Base-by-base conservation (phyloP, 2,113 vertebrate genomes). In the Chascanopsetta lugubris region DNA sequence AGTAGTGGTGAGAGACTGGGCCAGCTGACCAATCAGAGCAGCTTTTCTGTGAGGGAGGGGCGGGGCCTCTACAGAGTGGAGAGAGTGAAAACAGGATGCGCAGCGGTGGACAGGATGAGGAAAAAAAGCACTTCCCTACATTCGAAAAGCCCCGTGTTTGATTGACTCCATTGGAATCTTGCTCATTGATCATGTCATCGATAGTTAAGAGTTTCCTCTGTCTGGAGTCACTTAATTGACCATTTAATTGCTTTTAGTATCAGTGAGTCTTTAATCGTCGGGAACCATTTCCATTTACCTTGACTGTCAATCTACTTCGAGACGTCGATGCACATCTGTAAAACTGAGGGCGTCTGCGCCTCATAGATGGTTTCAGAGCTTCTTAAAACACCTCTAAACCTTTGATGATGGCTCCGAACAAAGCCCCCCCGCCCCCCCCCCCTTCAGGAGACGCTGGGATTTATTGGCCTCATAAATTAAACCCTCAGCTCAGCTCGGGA, bases 401-500 rank as follows among this genome's bases (percentile, higher is more conserved):
- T 29, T 30, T 30, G n/a, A 26, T 66, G 43, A 77, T 64, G 61
- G 42, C 75, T 80, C 55, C 15, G 72, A 83, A 69, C 36, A 69
- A 69, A 81, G 73, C 42, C 38, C 60, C 40, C 8, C 34, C 61
- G 75, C 81, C 32, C 29, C 40, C 34, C 38, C 60, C 40, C 8
- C 34, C 61, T 77, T 82, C 32, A 25, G 42, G 34, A 80, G 51
- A 58, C 45, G n/a, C 30, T 1, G 21, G 46, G 55, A 75, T 80
- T 71, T 82, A 66, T 74, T 71, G 54, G 67, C 55, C 25, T 43
- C 51, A 77, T 76, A 72, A 85, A 84, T 85, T 58, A 60, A 66
- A 74, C 62, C 61, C 49, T 40, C 40, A 63, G 65, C 75, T 80
- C 63, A 61, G 62, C 75, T 79, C 61, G 54, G 61, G 4, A 47